phyloP scores from a whole-genome alignment of 2,888 invertebrate genomes.

The Lobophora halterata region DNA sequence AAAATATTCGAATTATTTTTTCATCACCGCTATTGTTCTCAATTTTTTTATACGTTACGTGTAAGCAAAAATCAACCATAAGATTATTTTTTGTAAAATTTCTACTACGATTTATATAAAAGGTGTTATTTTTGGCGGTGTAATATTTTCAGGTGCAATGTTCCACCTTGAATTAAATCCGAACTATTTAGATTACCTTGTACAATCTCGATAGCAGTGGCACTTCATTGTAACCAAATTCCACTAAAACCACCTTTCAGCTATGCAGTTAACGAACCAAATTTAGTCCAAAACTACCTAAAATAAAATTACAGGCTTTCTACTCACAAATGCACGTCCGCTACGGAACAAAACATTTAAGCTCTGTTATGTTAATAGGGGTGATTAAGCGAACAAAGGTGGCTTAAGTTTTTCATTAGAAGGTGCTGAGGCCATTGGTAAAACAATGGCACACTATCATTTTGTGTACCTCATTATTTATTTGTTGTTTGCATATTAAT shows the following conservation, averaged over 20 bases:
- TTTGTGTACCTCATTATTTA: slow-evolving; percentile 31
- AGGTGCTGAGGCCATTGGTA: slow-evolving; percentile 32
- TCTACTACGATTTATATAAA: too few species aligned
- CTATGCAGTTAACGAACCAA: slow-evolving; percentile 13
- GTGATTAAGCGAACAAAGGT: slow-evolving; percentile 45
- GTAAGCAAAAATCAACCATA: too few species aligned
- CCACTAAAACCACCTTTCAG: background rate
- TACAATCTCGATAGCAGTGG: background rate
- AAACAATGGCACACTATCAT: slow-evolving; percentile 33
- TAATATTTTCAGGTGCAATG: too few species aligned
- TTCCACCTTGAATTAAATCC: too few species aligned
- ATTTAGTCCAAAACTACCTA: slow-evolving; percentile 8
- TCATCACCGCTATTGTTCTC: too few species aligned
- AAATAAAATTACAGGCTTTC: slow-evolving; percentile 14
- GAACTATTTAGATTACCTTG: too few species aligned
- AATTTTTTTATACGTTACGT: too few species aligned
- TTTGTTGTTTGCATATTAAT: slow-evolving; percentile 31
- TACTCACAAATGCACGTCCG: slow-evolving; percentile 9
- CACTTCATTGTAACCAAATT: background rate
- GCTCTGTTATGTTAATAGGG: slow-evolving; percentile 42
- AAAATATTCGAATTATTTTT: too few species aligned
- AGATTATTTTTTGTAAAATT: too few species aligned
- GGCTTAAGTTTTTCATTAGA: slow-evolving; percentile 40
- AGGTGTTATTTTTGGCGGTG: too few species aligned
- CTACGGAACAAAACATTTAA: slow-evolving; percentile 31